Percentiles rank a stretch among this genome's conserved stretches.
Conservation (phyloP, 2,113 vertebrate genomes). For the Menura novaehollandiae region DNA sequence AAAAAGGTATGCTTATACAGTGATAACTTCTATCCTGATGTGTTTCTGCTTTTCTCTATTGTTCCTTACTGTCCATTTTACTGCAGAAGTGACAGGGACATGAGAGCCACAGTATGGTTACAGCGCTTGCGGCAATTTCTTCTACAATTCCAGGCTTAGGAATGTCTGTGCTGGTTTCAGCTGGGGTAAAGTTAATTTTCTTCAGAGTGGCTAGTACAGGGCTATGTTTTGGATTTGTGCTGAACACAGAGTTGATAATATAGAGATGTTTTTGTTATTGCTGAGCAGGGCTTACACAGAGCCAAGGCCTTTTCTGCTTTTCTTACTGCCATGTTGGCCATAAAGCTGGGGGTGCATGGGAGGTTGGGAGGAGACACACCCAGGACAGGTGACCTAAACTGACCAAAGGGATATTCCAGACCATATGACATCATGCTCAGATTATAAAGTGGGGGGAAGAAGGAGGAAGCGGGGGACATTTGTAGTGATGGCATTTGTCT, state of each 20-base stretch:
- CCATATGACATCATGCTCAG: background rate
- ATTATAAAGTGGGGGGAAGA: background rate
- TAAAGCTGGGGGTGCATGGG: background rate
- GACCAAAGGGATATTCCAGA: background rate
- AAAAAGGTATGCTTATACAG: background rate
- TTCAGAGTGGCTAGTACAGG: background rate
- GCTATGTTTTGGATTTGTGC: background rate
- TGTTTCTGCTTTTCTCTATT: background rate
- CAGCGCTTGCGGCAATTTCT: background rate
- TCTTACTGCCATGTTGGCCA: rapidly evolving
- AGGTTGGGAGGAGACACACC: background rate
- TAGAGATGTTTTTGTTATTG: background rate
- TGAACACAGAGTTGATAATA: background rate
- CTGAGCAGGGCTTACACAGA: background rate
- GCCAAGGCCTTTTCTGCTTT: background rate
- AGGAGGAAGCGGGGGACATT: background rate
- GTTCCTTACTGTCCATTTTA: background rate
- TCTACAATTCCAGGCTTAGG: background rate
- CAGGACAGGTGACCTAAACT: background rate
- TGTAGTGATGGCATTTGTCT: background rate
- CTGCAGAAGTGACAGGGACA: background rate
- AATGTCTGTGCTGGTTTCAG: background rate
- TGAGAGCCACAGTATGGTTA: background rate
- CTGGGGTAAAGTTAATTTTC: background rate
- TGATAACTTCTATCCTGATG: background rate